Evolutionary conservation across 2,797 vertebrate genomes (phyloP).

Genomic region (Thamnophis elegans): DNA sequence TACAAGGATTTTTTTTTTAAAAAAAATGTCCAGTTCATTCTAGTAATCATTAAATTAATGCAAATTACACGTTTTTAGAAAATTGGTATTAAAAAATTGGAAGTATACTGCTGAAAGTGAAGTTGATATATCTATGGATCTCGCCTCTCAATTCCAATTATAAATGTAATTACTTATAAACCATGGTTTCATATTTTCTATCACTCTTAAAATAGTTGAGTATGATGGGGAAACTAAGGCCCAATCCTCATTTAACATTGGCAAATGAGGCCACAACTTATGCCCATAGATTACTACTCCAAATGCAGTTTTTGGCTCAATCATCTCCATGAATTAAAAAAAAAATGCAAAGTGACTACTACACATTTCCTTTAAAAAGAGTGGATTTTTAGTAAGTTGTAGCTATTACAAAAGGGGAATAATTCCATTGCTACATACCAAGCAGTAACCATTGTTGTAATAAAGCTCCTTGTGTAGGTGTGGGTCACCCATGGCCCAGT

Average conservation of each 20-base stretch:
- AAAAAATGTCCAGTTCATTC: not conserved
- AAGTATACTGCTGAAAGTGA: not conserved
- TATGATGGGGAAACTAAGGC: not conserved
- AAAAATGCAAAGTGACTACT: not conserved
- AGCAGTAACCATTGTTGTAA: not conserved
- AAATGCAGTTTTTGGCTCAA: not conserved
- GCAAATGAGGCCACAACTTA: not conserved
- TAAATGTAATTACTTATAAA: not conserved
- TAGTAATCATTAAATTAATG: not conserved
- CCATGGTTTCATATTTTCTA: not conserved
- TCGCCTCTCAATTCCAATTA: not conserved
- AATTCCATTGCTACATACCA: not conserved
- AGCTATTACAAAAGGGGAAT: not conserved
- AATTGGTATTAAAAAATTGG: not conserved
- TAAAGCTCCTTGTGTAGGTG: too few species aligned
- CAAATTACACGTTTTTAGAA: not conserved
- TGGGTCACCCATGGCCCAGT: too few species aligned
- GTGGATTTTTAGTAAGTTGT: not conserved
- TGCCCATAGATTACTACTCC: not conserved
- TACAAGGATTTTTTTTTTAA: not conserved
- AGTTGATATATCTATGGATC: not conserved
- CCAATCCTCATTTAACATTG: not conserved
- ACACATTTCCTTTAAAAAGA: not conserved
- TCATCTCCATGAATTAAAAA: not conserved
- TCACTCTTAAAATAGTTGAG: not conserved